Evolutionary conservation across 2,113 vertebrate genomes (phyloP).

Genomic region (Cyprinodon brontotheroides): DNA sequence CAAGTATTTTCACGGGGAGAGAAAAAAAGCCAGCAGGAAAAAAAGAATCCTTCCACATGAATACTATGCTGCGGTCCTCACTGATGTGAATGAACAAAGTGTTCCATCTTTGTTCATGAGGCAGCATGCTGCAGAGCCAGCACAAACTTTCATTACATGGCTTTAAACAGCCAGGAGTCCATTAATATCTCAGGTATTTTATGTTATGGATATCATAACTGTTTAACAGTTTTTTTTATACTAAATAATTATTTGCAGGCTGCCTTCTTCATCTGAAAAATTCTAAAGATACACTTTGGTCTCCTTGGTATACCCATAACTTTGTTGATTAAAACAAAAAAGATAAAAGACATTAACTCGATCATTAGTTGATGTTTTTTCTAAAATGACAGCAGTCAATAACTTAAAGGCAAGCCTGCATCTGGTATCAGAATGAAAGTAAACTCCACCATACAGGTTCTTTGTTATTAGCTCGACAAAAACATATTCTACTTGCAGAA

Average conservation of each 20-base stretch:
- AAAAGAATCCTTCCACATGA: slow-evolving; percentile 41
- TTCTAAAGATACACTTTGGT: no score
- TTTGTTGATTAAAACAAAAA: no score
- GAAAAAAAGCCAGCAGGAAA: slow-evolving; percentile 18
- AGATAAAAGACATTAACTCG: no score
- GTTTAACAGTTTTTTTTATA: neutral
- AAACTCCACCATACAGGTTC: no score
- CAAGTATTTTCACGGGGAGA: slow-evolving; percentile 37
- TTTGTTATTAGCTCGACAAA: no score
- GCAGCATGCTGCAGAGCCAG: neutral
- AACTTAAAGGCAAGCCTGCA: no score
- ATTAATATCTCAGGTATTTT: neutral
- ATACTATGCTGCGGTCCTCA: slow-evolving; percentile 22
- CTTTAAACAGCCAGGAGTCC: neutral
- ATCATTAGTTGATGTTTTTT: no score
- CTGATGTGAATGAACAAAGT: slow-evolving; percentile 41
- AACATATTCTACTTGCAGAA: no score
- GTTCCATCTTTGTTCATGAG: slow-evolving; percentile 31
- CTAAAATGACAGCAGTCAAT: no score
- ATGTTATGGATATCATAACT: neutral
- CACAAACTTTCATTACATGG: neutral
- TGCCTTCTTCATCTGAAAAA: no score
- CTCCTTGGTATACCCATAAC: no score
- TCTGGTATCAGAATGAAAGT: no score
- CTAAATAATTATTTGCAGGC: neutral